Evolutionary conservation across 2,888 invertebrate genomes (phyloP).

Genomic region (Mythimna vitellina): DNA sequence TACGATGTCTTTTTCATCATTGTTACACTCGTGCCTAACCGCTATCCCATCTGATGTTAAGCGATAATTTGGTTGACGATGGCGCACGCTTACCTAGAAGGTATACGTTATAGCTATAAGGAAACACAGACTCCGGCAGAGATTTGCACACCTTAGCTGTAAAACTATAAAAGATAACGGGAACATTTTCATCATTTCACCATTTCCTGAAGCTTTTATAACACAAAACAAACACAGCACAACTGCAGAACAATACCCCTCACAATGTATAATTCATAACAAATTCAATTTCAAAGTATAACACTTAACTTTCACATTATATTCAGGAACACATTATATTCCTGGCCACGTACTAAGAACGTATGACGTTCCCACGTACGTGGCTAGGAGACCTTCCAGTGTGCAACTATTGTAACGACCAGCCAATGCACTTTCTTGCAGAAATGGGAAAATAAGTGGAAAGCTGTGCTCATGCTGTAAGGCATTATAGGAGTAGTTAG

Average conservation of each 20-base stretch:
- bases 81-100: no score
- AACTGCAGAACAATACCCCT: neutral
- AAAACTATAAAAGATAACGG: no score
- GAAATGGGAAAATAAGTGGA: slow-evolving; percentile 62
- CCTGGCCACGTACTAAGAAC: slow-evolving; percentile 41
- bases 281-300: slow-evolving; percentile 38
- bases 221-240: neutral
- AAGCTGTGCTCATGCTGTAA: slow-evolving; percentile 1
- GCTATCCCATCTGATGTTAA: no score
- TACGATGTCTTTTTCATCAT: no score
- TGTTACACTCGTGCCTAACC: no score
- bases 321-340: slow-evolving; percentile 48
- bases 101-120: no score
- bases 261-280: slow-evolving; percentile 24
- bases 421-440: slow-evolving; percentile 50
- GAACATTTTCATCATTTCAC: neutral
- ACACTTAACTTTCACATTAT: slow-evolving; percentile 29
- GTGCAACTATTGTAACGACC: slow-evolving; percentile 36
- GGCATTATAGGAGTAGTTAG: neutral
- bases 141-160: no score
- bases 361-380: slow-evolving; percentile 19
- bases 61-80: no score
- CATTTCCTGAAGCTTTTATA: neutral
- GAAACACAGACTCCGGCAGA: no score
- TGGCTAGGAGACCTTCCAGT: slow-evolving; percentile 31